phyloP scores from a whole-genome alignment of 2,113 vertebrate genomes.

The Prinia subflava region DNA sequence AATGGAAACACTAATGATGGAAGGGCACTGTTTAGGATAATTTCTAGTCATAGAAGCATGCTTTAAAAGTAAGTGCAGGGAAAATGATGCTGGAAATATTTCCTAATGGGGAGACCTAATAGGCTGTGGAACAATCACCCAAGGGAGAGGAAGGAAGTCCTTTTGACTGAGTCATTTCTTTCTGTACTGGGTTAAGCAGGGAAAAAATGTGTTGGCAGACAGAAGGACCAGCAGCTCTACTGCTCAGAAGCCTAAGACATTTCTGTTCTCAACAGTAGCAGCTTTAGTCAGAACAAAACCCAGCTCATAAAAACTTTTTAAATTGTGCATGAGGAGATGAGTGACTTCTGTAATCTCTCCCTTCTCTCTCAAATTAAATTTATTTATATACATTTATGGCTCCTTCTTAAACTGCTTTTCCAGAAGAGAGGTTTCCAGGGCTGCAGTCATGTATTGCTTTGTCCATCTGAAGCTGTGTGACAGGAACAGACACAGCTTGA shows the following conservation, averaged over 20 bases:
- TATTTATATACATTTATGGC: not conserved
- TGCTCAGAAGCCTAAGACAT: not conserved
- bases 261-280: not conserved
- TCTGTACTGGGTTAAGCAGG: not conserved
- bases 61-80: not conserved
- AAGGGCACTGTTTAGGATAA: not conserved
- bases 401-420: not conserved
- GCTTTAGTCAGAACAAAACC: not conserved
- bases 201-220: not conserved
- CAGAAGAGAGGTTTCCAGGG: not conserved
- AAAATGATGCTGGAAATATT: not conserved
- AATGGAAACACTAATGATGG: not conserved
- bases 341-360: not conserved
- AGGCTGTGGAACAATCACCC: conserved; percentile 1
- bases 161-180: conserved; percentile 39
- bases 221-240: not conserved
- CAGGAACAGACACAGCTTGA: not conserved
- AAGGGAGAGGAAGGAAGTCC: not conserved
- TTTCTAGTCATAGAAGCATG: not conserved
- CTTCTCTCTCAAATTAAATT: not conserved
- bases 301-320: not conserved
- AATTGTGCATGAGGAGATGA: not conserved
- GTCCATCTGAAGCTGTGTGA: not conserved
- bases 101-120: not conserved
- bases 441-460: not conserved